These are phyloP conservation scores for Ifrita kowaldi DNA, from an alignment of 2,113 vertebrate genomes.

Conservation along the genomic window DNA sequence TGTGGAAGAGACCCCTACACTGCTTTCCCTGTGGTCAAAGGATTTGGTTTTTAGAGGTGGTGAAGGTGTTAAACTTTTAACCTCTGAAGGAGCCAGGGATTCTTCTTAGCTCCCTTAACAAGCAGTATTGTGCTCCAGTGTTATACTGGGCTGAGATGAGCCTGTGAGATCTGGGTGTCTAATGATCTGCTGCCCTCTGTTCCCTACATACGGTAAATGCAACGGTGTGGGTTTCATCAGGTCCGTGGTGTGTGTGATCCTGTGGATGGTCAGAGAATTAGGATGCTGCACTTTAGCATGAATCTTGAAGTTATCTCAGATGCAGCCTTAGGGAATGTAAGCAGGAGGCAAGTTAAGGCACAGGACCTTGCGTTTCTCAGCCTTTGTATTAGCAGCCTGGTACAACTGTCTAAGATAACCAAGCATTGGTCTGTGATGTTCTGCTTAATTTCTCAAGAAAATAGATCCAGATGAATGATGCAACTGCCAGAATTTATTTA, in stretches of 20 bases:
- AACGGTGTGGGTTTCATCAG: neutral
- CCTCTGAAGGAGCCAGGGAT: neutral
- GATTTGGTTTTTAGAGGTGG: neutral
- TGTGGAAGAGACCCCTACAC: neutral
- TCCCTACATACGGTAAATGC: neutral
- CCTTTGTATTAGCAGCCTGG: neutral
- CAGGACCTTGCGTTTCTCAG: neutral
- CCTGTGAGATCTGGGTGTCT: neutral
- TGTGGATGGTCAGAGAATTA: rapidly evolving
- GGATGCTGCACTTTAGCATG: neutral
- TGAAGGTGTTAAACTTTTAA: neutral
- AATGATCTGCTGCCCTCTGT: neutral
- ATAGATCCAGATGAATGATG: neutral
- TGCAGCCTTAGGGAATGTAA: neutral
- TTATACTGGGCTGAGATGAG: rapidly evolving
- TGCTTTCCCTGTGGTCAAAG: neutral
- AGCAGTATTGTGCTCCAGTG: neutral
- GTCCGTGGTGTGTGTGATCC: rapidly evolving
- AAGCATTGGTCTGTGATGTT: neutral
- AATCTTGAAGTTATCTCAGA: neutral
- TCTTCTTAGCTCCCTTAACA: neutral
- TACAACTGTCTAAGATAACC: neutral
- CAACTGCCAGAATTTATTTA: neutral
- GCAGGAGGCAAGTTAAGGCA: neutral
- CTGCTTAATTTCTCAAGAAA: neutral